phyloP scores from a whole-genome alignment of 2,113 vertebrate genomes.

The Ovibos moschatus region DNA sequence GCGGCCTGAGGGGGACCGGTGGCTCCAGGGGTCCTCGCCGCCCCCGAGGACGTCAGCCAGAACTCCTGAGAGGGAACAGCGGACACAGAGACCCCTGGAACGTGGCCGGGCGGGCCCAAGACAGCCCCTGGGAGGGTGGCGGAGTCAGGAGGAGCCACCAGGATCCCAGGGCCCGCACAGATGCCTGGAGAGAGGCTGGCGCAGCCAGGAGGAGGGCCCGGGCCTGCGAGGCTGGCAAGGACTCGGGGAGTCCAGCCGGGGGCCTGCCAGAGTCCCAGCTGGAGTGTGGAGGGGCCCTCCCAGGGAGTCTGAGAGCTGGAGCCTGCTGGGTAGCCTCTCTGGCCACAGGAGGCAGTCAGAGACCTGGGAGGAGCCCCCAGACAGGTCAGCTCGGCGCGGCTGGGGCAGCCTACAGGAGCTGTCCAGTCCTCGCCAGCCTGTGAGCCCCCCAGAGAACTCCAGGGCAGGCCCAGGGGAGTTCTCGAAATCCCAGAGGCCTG shows the following conservation, averaged over 20 bases:
- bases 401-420: slow-evolving; percentile 29
- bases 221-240: background rate
- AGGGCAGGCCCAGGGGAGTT: slow-evolving; percentile 30
- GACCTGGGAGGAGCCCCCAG: background rate
- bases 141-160: background rate
- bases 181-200: slow-evolving; percentile 47
- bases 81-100: background rate
- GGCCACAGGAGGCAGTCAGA: background rate
- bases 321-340: background rate
- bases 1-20: slow-evolving; percentile 16
- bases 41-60: slow-evolving; percentile 31
- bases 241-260: slow-evolving; percentile 48
- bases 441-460: background rate
- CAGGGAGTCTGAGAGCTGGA: slow-evolving; percentile 36
- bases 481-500: background rate
- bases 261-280: background rate
- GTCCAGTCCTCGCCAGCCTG: background rate
- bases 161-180: background rate
- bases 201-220: slow-evolving; percentile 18
- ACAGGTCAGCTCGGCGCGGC: background rate
- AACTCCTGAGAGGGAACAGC: slow-evolving; percentile 32
- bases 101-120: background rate
- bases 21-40: background rate
- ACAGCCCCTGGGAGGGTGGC: background rate
- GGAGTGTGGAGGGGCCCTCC: background rate